Percentiles rank a stretch among this genome's conserved stretches.
These are phyloP conservation scores for Diarsia dahlii DNA, from an alignment of 2,888 invertebrate species.

Conservation along the genomic window DNA sequence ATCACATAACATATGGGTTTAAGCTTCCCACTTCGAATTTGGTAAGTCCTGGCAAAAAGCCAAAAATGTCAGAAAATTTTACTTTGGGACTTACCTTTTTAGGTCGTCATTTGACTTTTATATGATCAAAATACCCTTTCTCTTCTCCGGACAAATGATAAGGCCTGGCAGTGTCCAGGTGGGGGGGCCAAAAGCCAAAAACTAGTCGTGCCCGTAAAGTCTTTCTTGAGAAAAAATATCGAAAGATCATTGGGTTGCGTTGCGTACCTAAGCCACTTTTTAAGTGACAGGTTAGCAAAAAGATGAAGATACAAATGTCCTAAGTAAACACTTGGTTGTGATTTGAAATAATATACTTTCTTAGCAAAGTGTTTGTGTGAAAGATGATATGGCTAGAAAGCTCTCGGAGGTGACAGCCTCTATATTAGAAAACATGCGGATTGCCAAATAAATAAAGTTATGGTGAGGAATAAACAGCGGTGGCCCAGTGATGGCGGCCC, in stretches of 20 bases:
- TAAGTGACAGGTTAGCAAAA: conserved; percentile 6
- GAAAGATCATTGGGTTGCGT: not conserved
- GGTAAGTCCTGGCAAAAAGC: not conserved
- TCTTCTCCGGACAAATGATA: too few species aligned
- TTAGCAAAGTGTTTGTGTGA: not conserved
- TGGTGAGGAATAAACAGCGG: too few species aligned
- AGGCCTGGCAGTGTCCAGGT: too few species aligned
- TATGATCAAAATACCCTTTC: too few species aligned
- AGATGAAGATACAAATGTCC: not conserved
- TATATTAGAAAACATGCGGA: not conserved
- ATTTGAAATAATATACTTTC: conserved; percentile 14
- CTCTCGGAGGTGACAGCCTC: not conserved
- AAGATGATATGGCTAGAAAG: conserved; percentile 1
- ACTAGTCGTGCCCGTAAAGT: not conserved
- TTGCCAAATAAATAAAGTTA: not conserved
- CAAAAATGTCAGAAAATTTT: not conserved
- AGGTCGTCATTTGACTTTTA: not conserved
- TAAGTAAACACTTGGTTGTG: conserved; percentile 17
- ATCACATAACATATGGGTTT: not conserved
- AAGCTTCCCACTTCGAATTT: not conserved
- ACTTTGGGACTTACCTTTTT: not conserved
- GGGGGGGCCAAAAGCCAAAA: too few species aligned
- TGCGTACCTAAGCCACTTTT: not conserved
- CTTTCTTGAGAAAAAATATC: not conserved
- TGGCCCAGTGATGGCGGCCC: too few species aligned